Evolutionary conservation across 2,888 invertebrate genomes (phyloP).

Genomic region (Trissoscelio sp.): DNA sequence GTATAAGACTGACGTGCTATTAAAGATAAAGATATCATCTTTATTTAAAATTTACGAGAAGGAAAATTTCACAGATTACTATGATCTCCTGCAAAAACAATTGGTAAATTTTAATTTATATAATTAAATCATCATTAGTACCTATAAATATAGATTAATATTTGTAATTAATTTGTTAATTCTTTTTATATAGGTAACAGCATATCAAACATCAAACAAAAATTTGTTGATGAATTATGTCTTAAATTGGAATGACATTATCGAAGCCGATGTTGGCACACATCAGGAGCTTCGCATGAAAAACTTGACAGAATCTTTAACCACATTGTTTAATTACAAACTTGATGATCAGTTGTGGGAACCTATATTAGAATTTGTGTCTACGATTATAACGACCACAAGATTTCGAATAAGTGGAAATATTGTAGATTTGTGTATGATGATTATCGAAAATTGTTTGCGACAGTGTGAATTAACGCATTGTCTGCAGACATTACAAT

Average conservation of each 20-base stretch:
- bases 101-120: slow-evolving; percentile 32
- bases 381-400: slow-evolving; percentile 70
- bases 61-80: slow-evolving; percentile 35
- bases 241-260: slow-evolving; percentile 75
- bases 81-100: slow-evolving; percentile 26
- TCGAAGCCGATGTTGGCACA: slow-evolving; percentile 67
- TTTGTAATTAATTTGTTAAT: background rate
- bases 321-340: background rate
- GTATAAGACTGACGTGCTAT: slow-evolving; percentile 14
- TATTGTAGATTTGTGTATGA: slow-evolving; percentile 75
- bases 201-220: slow-evolving; percentile 64
- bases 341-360: slow-evolving; percentile 66
- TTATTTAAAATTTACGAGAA: slow-evolving; percentile 34
- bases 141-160: background rate
- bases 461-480: slow-evolving; percentile 64
- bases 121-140: background rate
- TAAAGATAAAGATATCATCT: slow-evolving; percentile 11
- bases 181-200: slow-evolving; percentile 67
- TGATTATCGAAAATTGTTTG: slow-evolving; percentile 71
- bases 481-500: slow-evolving; percentile 73
- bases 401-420: slow-evolving; percentile 72
- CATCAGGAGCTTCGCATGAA: slow-evolving; percentile 24
- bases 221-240: slow-evolving; percentile 70
- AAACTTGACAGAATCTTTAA: slow-evolving; percentile 25
- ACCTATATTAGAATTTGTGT: slow-evolving; percentile 70